Evolutionary conservation across 2,888 invertebrate genomes (phyloP), one percentile per base, ranked within the genome.

Genomic region (Nebria salina): DNA sequence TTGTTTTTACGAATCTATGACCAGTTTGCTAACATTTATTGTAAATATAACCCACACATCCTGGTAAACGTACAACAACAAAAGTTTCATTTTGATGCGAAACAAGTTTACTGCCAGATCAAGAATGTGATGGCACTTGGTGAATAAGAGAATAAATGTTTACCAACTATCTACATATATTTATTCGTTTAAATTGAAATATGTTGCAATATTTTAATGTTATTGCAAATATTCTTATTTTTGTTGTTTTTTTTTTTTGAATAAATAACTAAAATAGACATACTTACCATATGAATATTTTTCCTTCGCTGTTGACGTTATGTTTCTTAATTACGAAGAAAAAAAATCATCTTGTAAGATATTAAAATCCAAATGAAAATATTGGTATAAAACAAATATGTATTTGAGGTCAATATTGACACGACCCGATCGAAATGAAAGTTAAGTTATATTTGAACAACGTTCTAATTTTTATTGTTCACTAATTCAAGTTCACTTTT

Each of bases 341-440:
- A 34, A 34, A 34, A 34, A 34, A 34, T 34, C 5, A 34, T 34
- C 4, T 34, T 34, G 34, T 34, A 66, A 66, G 66, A 66, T 25
- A 66, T 4, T 66, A 66, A 66, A 34, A 34, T 15, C 66, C 15
- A 66, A 66, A 13, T 66, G 1, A 66, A 66, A 7, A 66, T 66
- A 66, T 66, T 66, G 66, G n/a, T 20, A 13, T 25, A 66, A 66
- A 66, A 34, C 34, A 34, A 34, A 34, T 34, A 66, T 66, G 15
- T 72, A 34, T 72, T 41, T 72, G 77, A 77, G 77, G 77, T 77
- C 77, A 77, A 72, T 77, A 77, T 26, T 72, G 34, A 72, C 65
- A 77, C 77, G 72, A 77, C 13, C 20, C 20, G 20, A 66, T 7
- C 66, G 9, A 66, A 66, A 77, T 26, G 72, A 77, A 77, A 77